phyloP scores from a whole-genome alignment of 2,113 vertebrate genomes.

The Ellobius talpinus region DNA sequence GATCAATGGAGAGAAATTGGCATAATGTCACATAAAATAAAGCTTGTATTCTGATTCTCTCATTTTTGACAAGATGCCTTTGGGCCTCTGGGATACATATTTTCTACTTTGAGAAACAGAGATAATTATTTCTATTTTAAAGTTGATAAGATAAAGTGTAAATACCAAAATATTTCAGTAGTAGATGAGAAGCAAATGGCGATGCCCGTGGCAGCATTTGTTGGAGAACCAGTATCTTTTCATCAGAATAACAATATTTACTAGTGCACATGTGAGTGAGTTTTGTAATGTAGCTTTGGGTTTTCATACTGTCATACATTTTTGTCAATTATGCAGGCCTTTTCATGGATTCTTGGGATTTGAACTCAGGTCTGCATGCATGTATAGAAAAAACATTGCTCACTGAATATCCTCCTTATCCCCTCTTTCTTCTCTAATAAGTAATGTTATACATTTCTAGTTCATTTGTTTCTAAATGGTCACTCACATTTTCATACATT shows the following conservation, averaged over 20 bases:
- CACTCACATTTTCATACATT: not conserved
- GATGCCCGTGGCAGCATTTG: not conserved
- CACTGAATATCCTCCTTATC: not conserved
- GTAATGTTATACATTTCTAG: not conserved
- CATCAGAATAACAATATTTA: not conserved
- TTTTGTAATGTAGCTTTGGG: not conserved
- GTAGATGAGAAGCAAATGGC: not conserved
- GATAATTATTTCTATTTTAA: not conserved
- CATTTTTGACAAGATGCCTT: not conserved
- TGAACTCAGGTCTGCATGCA: not conserved
- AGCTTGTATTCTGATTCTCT: not conserved
- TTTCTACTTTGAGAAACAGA: not conserved
- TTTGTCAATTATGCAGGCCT: not conserved
- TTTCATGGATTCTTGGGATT: no score
- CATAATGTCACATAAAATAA: not conserved
- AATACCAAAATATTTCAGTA: not conserved
- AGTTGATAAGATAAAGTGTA: not conserved
- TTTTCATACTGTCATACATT: not conserved
- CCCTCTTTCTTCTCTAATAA: not conserved
- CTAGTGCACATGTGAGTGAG: no score
- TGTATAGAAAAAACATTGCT: not conserved
- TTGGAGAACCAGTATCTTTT: not conserved
- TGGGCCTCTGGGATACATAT: no score
- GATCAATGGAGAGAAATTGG: not conserved
- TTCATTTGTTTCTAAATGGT: not conserved